Conservation (phyloP, 2,888 invertebrate species). For the Agrochola litura region DNA sequence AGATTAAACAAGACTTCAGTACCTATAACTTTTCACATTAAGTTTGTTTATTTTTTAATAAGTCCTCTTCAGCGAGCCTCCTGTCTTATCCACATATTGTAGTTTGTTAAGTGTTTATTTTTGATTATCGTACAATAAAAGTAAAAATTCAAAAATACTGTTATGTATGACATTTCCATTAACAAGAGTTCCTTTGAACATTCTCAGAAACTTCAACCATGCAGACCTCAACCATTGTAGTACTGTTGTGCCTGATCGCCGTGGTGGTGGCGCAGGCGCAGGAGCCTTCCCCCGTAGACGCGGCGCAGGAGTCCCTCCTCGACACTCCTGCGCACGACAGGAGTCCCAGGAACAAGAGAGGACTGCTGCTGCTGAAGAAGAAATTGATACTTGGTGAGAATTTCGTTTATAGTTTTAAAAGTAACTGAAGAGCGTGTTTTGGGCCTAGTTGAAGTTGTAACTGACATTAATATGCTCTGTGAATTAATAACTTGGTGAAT, state of each 20-base stretch:
- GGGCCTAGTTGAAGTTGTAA: background rate
- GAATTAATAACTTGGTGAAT: background rate
- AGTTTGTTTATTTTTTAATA: background rate
- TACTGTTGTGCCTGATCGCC: slow-evolving; percentile 83
- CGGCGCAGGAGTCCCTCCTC: slow-evolving; percentile 74
- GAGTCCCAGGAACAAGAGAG: slow-evolving; percentile 84
- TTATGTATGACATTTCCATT: background rate
- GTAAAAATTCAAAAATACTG: background rate
- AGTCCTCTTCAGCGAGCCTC: background rate
- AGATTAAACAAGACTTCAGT: slow-evolving; percentile 4
- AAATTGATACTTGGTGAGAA: slow-evolving; percentile 85
- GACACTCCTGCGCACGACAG: slow-evolving; percentile 80
- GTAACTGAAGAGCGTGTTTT: background rate
- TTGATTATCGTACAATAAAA: background rate
- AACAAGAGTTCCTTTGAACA: slow-evolving; percentile 1
- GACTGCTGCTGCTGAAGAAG: slow-evolving; percentile 84
- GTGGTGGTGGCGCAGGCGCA: slow-evolving; percentile 77
- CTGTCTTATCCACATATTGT: background rate
- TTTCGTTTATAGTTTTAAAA: background rate
- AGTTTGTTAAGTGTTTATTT: background rate
- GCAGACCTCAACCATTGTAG: slow-evolving; percentile 84
- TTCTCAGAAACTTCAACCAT: slow-evolving; percentile 77
- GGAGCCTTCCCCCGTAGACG: slow-evolving; percentile 69
- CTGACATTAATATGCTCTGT: background rate
- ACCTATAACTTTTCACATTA: background rate